These are phyloP conservation scores for Nesospiza acunhae DNA, from an alignment of 2,113 vertebrate species.

Conservation along the genomic window DNA sequence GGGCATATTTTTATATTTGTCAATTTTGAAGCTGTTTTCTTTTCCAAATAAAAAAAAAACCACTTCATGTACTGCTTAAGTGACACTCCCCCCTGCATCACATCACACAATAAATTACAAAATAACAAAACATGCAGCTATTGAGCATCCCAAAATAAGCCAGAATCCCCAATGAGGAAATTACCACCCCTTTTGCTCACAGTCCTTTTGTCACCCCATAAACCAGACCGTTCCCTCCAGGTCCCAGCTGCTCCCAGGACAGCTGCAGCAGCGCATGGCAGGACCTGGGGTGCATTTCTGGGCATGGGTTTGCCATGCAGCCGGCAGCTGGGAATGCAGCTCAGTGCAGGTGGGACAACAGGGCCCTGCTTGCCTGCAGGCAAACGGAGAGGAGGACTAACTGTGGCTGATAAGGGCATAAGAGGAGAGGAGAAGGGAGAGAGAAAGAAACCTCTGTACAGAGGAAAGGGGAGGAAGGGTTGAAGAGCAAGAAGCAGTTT, in stretches of 20 bases:
- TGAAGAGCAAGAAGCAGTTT: not conserved
- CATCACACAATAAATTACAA: not conserved
- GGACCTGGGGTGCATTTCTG: accelerated
- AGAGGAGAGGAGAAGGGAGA: not conserved
- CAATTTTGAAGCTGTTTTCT: not conserved
- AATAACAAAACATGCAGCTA: not conserved
- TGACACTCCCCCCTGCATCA: not conserved
- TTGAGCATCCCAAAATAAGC: not conserved
- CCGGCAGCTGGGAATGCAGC: not conserved
- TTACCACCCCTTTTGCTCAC: not conserved
- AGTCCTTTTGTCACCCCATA: not conserved
- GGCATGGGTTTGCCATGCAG: not conserved
- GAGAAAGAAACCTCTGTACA: not conserved
- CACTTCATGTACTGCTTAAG: not conserved
- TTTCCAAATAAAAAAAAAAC: not conserved
- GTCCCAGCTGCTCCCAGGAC: conserved; percentile 11
- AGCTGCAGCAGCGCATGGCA: not conserved
- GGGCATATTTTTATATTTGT: not conserved
- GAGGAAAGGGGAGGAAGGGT: not conserved
- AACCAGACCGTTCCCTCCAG: not conserved
- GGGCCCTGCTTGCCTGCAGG: not conserved
- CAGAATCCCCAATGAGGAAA: not conserved
- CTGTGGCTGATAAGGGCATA: not conserved
- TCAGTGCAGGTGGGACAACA: not conserved
- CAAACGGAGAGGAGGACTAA: not conserved